Percentiles rank a stretch among this genome's conserved stretches.
Evolutionary conservation across 2,888 invertebrate species (phyloP).

Genomic region (Cataglyphis albicans): DNA sequence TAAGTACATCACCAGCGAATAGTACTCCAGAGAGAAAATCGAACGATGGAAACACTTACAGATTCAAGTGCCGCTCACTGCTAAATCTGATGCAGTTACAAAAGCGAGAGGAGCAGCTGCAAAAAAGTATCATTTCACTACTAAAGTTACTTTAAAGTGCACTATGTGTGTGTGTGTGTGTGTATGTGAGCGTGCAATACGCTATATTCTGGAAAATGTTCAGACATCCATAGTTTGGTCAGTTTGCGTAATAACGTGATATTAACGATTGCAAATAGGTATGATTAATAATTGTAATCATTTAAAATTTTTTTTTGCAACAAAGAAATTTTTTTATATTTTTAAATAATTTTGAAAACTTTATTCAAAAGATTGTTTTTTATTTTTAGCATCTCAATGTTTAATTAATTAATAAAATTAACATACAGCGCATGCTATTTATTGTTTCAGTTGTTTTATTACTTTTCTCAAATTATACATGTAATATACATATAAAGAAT

Average conservation of each 20-base stretch:
- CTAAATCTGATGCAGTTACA: neutral
- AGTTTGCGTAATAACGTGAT: neutral
- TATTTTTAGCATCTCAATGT: neutral
- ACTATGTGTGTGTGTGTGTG: neutral
- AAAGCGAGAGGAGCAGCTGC: neutral
- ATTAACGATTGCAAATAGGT: neutral
- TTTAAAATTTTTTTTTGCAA: neutral
- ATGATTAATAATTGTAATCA: neutral
- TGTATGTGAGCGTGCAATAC: neutral
- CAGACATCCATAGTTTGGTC: neutral
- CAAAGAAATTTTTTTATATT: neutral
- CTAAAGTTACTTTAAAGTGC: slow-evolving; percentile 1
- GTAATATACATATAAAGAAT: neutral
- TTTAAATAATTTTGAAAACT: neutral
- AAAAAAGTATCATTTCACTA: neutral
- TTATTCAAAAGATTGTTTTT: neutral
- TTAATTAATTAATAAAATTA: neutral
- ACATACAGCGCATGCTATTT: neutral
- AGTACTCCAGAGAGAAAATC: neutral
- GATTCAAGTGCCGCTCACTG: neutral
- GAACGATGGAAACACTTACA: slow-evolving; percentile 12
- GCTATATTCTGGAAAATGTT: neutral
- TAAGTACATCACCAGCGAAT: neutral
- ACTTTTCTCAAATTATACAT: neutral
- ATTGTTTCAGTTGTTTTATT: neutral